A percentile compares a stretch with the other conserved stretches of the same genome.
Evolutionary conservation across 2,113 vertebrate species (phyloP).

Genomic region (rabbit (Oryctolagus cuniculus)): mOryCun1.1 NC_091444.1:21617001-21617500

Average conservation of each 20-base stretch:
- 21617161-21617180: not conserved
- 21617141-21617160: not conserved
- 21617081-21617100: slow-evolving; percentile 53
- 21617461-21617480: slow-evolving; percentile 80
- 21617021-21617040: not conserved
- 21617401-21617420: slow-evolving; percentile 85
- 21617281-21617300: slow-evolving; percentile 76
- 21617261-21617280: slow-evolving; percentile 77
- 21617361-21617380: slow-evolving; percentile 81
- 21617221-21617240: slow-evolving; percentile 80
- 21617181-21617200: not conserved
- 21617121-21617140: not conserved
- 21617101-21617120: slow-evolving; percentile 4
- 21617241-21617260: slow-evolving; percentile 84
- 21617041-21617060: slow-evolving; percentile 51
- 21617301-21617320: slow-evolving; percentile 72
- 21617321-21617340: slow-evolving; percentile 77
- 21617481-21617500: slow-evolving; percentile 68
- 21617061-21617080: slow-evolving; percentile 16
- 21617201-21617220: slow-evolving; percentile 57
- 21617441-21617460: slow-evolving; percentile 85
- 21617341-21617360: slow-evolving; percentile 82
- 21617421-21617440: slow-evolving; percentile 86
- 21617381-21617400: slow-evolving; percentile 82
- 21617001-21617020: slow-evolving; percentile 28